Conservation (phyloP, 2,113 vertebrate species). For the Chionis minor region DNA sequence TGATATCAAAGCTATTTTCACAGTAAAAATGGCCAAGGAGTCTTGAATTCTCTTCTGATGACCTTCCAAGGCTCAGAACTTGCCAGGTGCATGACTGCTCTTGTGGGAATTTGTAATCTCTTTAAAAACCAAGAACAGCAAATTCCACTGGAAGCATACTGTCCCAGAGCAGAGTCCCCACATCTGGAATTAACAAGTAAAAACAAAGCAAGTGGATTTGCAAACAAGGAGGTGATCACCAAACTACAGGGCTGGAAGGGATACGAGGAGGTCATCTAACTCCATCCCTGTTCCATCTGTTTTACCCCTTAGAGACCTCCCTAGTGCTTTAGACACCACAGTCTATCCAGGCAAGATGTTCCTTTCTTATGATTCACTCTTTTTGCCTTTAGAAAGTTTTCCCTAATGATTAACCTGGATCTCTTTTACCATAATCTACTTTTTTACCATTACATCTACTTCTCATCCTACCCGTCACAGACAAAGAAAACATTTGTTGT, state of each 20-base stretch:
- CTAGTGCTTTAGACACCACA: not conserved
- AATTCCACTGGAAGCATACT: not conserved
- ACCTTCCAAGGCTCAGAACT: constrained; percentile 1
- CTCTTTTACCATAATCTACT: not conserved
- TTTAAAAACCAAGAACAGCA: constrained; percentile 4
- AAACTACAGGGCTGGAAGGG: not conserved
- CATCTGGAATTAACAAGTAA: not conserved
- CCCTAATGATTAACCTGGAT: not conserved
- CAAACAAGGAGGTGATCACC: not conserved
- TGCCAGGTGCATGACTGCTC: constrained; percentile 26
- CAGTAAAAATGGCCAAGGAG: not conserved
- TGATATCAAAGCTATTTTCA: not conserved
- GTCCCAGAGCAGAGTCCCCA: not conserved
- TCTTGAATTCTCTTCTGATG: not conserved
- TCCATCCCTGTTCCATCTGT: not conserved
- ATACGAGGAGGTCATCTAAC: not conserved
- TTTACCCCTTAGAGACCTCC: not conserved
- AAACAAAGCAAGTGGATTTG: not conserved
- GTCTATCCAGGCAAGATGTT: not conserved
- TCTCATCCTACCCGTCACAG: not conserved
- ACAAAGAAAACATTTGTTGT: not conserved
- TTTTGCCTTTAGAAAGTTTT: not conserved
- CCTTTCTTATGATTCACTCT: not conserved
- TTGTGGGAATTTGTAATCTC: not conserved
- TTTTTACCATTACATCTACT: not conserved